Evolutionary conservation across 1,140 invertebrate genomes (phyloP), one percentile per base, ranked within the genome.

Genomic region (Aphis craccivora): DNA sequence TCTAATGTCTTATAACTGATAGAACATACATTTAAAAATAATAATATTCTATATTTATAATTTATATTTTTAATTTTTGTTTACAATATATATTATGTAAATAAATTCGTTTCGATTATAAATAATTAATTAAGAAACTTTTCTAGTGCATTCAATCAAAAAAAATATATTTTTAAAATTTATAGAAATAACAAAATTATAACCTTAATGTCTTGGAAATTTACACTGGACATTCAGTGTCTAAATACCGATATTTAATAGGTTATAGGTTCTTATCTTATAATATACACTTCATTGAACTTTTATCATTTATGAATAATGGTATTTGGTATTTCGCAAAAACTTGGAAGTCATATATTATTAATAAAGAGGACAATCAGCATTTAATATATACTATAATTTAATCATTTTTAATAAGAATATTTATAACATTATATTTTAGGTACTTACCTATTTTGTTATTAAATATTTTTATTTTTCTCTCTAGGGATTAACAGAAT

Each of bases 231-330:
- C n/a, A 51, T 9, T 51, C n/a, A 6, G 18, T 88, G 18, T 88
- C 48, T 89, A 53, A 37, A 55, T 55, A 40, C 23, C 30, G n/a
- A 22, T 35, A 88, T 48, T 89, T 89, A 37, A 55, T 89, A 89
- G 53, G 88, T 89, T 90, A 67, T 11, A 40, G 37, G 40, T 67
- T 45, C 89, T 90, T 90, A 90, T 90, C 89, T 89, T 55, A 43
- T 67, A 43, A 9, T 25, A 40, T 43, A 30, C 53, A 90, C 89
- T 90, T 45, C 53, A 90, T 37, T 90, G 25, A 90, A 60, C 89
- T 43, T 90, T 90, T 40, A 90, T 67, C 67, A 90, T 90, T 90
- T 90, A 90, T 90, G 40, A 90, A 90, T 51, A 67, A 90, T 90
- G 53, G 37, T n/a, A 25, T 43, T 90, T 43, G 37, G 14, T 90